Base-by-base conservation (phyloP, 1,140 invertebrate genomes). In the Wasmannia auropunctata region DNA sequence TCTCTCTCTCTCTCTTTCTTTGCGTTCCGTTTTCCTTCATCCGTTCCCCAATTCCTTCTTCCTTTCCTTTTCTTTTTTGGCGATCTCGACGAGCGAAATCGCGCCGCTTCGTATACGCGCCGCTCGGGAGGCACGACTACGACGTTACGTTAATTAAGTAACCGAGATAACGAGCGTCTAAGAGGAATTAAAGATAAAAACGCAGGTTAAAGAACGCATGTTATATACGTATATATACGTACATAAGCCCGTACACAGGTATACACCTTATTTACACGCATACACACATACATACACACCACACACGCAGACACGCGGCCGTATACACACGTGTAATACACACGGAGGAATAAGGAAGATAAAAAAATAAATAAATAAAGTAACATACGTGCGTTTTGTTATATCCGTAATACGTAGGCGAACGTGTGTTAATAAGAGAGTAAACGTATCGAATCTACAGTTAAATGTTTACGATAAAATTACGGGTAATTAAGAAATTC, bases 401-500 rank as follows among this genome's bases (percentile, higher is more conserved):
- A 93, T 92, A 92, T 91, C 81, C 83, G 87, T 93, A 92, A 58
- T 88, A 74, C 79, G 90, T 90, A 90, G 86, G 80, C 49, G 88
- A 88, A 90, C 77, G 86, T 91, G 88, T 88, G 89, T 90, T 86
- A 84, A 67, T 86, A 90, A 87, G 74, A 79, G 86, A 89, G 83
- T 90, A 84, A 89, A 89, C 88, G 88, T 93, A 94, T 93, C 91
- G 92, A 94, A 94, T 93, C 93, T 93, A 92, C 92, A 94, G 91
- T 93, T 94, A 93, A 93, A 94, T 94, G 90, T 94, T 95, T 94
- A 95, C 92, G 92, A 95, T 94, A 94, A 95, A 94, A 95, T 94
- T 95, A 95, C 94, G 94, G 94, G 94, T 95, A 95, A 95, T 94
- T 94, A 95, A 94, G 92, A 93, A 93, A 94, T 93, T 95, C 90